Conservation (phyloP, 2,797 vertebrate species). For the Macropodus opercularis region DNA sequence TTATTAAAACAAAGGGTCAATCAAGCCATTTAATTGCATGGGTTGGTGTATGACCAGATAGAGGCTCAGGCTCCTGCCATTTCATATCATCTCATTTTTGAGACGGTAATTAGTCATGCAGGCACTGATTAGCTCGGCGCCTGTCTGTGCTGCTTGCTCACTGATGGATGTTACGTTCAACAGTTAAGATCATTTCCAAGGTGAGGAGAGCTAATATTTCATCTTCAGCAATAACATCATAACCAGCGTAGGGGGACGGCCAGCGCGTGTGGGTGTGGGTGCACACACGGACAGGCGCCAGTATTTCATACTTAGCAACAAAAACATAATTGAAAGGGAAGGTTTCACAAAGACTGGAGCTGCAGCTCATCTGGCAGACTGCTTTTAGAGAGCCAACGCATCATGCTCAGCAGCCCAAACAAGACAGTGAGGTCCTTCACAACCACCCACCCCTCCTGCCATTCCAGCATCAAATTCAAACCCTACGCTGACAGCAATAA, state of each 20-base stretch:
- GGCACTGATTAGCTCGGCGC: constrained; percentile 75
- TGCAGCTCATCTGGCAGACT: constrained; percentile 43
- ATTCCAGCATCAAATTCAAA: constrained; percentile 42
- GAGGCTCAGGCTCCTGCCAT: constrained; percentile 65
- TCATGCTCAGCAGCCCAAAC: constrained; percentile 46
- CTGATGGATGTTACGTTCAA: constrained; percentile 78
- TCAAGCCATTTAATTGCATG: constrained; percentile 79
- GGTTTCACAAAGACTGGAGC: constrained; percentile 26
- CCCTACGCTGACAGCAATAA: constrained; percentile 43
- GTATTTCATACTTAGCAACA: constrained; percentile 71
- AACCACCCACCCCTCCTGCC: constrained; percentile 38
- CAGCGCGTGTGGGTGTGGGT: constrained; percentile 3
- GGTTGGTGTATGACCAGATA: constrained; percentile 72
- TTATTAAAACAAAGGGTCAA: constrained; percentile 82
- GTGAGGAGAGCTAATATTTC: constrained; percentile 76
- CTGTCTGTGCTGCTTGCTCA: constrained; percentile 64
- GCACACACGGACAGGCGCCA: constrained; percentile 21
- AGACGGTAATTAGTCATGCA: constrained; percentile 81
- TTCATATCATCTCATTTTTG: constrained; percentile 79
- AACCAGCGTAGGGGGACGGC: constrained; percentile 38
- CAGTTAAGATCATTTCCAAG: constrained; percentile 76
- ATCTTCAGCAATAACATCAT: constrained; percentile 74
- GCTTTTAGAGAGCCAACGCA: constrained; percentile 39
- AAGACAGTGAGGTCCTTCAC: constrained; percentile 51
- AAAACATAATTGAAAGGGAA: constrained; percentile 63